Evolutionary conservation across 2,113 vertebrate genomes (phyloP).

Genomic region (Salminus brasiliensis): DNA sequence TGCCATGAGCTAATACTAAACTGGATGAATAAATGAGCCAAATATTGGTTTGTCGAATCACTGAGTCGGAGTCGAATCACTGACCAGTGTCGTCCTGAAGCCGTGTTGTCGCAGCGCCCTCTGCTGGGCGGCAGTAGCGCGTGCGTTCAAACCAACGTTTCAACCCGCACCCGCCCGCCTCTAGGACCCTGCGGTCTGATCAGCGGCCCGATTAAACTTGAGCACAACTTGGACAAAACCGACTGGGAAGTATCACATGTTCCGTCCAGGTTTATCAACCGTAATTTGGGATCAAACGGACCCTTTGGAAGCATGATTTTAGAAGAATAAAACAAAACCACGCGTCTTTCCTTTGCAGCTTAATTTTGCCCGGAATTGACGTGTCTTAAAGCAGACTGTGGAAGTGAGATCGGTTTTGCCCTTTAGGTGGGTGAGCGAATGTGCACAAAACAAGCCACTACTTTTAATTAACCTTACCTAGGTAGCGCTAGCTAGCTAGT

Average conservation of each 20-base stretch:
- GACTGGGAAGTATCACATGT: conserved; percentile 50
- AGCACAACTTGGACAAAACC: conserved; percentile 47
- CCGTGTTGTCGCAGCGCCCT: not conserved
- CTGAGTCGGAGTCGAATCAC: too few relatives aligned
- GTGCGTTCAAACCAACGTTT: too few relatives aligned
- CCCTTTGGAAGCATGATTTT: conserved; percentile 60
- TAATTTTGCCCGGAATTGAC: conserved; percentile 4
- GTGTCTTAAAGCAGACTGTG: conserved; percentile 28
- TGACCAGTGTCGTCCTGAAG: too few relatives aligned
- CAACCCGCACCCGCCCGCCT: not conserved
- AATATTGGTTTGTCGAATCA: too few relatives aligned
- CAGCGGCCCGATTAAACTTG: conserved; percentile 45
- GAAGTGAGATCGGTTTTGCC: conserved; percentile 41
- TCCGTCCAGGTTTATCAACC: conserved; percentile 50
- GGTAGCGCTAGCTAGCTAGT: not conserved
- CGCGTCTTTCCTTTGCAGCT: conserved; percentile 3
- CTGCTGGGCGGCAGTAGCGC: not conserved
- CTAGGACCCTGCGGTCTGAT: conserved; percentile 40
- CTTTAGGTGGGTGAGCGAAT: conserved; percentile 44
- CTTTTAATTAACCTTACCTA: conserved; percentile 30
- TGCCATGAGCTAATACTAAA: too few relatives aligned
- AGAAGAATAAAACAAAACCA: conserved; percentile 50
- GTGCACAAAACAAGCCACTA: conserved; percentile 30
- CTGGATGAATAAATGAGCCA: too few relatives aligned
- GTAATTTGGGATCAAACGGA: conserved; percentile 49